A percentile compares a stretch with the other conserved stretches of the same genome.
These are phyloP conservation scores for Sphinx pinastri DNA, from an alignment of 2,888 invertebrate genomes.

Conservation along the genomic window DNA sequence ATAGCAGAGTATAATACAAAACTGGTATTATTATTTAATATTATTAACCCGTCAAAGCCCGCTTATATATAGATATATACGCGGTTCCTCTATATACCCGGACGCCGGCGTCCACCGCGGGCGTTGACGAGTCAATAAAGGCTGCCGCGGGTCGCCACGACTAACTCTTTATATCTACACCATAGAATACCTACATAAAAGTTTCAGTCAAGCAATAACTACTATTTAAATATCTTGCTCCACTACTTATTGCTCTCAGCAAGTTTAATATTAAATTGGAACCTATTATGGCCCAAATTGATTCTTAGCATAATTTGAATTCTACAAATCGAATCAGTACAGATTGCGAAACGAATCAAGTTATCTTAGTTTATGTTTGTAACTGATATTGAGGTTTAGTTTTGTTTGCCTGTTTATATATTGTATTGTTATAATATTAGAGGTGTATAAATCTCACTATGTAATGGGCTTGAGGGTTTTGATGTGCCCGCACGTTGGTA, in stretches of 20 bases:
- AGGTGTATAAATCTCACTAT: not conserved
- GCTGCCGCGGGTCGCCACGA: no score
- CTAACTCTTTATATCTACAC: no score
- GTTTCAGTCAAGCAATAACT: not conserved
- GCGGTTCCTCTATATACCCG: no score
- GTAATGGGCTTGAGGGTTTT: no score
- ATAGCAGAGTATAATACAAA: no score
- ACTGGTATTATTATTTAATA: no score
- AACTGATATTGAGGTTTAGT: not conserved
- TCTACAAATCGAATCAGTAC: slow-evolving; percentile 13
- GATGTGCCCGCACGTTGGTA: no score
- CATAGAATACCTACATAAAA: not conserved
- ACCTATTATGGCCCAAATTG: not conserved
- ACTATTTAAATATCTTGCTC: not conserved
- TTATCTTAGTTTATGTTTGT: not conserved
- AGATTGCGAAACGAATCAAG: slow-evolving; percentile 4
- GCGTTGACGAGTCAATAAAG: no score
- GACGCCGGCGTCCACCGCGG: no score
- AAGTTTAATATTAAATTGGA: not conserved
- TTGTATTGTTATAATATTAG: not conserved
- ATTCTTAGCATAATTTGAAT: slow-evolving; percentile 3
- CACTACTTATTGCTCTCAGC: not conserved
- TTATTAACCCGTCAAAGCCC: no score
- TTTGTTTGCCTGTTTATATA: not conserved
- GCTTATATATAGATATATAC: no score